Evolutionary conservation across 2,797 vertebrate genomes (phyloP).

Genomic region (Gadopsis bispinosus): DNA sequence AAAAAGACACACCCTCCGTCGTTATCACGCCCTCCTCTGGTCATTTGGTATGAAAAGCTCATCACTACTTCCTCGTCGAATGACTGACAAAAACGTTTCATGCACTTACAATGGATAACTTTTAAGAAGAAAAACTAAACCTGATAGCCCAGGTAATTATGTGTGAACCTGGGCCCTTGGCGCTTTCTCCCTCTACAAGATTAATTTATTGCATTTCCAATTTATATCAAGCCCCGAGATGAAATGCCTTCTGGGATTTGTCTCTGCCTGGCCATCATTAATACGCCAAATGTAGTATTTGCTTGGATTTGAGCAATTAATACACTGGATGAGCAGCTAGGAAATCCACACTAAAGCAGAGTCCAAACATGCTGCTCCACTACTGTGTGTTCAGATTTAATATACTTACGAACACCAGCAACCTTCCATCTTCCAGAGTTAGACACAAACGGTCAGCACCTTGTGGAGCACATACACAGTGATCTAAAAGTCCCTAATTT

Average conservation of each 20-base stretch:
- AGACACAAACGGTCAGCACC: not conserved
- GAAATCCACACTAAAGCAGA: slow-evolving; percentile 18
- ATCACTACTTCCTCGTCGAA: not conserved
- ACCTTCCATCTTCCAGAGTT: not conserved
- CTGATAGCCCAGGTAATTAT: slow-evolving; percentile 10
- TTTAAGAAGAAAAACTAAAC: not conserved
- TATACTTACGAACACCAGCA: not conserved
- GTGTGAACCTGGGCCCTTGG: not conserved
- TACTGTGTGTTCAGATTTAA: not conserved
- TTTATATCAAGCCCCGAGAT: slow-evolving; percentile 16
- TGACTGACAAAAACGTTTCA: not conserved
- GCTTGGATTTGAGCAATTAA: slow-evolving; percentile 32
- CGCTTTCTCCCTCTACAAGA: slow-evolving; percentile 12
- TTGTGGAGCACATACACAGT: not conserved
- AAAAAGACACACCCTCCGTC: not conserved
- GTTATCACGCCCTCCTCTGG: not conserved
- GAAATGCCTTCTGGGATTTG: slow-evolving; percentile 43
- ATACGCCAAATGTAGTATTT: slow-evolving; percentile 40
- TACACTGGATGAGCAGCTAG: not conserved
- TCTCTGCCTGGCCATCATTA: slow-evolving; percentile 14
- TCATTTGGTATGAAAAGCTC: not conserved
- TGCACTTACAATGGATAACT: not conserved
- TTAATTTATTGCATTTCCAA: slow-evolving; percentile 22
- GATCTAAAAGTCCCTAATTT: not conserved
- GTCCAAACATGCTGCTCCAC: not conserved